Evolutionary conservation across 2,797 vertebrate species (phyloP).

Genomic region (Sarcoramphus papa): DNA sequence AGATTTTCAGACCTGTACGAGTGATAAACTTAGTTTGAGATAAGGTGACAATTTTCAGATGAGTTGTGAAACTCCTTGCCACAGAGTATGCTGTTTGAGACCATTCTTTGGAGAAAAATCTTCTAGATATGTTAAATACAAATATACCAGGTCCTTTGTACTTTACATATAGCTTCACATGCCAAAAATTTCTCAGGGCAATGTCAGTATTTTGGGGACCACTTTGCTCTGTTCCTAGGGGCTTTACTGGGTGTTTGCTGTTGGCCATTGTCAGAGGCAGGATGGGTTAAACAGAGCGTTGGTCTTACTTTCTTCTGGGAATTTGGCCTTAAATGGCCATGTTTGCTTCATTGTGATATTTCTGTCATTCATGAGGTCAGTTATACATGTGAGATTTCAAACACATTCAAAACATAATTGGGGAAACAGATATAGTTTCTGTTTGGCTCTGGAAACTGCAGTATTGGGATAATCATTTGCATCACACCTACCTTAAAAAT

Average conservation of each 20-base stretch:
- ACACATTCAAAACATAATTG: background rate
- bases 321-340: background rate
- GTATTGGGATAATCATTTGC: background rate
- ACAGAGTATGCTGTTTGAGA: background rate
- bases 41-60: background rate
- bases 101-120: background rate
- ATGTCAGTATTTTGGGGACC: background rate
- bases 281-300: background rate
- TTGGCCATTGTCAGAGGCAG: background rate
- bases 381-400: background rate
- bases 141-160: background rate
- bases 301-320: background rate
- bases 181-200: background rate
- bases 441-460: background rate
- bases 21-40: background rate
- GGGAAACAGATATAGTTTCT: background rate
- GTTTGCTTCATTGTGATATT: background rate
- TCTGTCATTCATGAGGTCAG: background rate
- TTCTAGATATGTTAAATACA: background rate
- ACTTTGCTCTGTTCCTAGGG: background rate
- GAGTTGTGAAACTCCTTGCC: background rate
- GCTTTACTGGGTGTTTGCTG: background rate
- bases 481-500: conserved; percentile 1
- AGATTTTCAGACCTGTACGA: background rate
- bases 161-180: background rate